phyloP scores from a whole-genome alignment of 2,888 invertebrate genomes.

The Conomelus anceps region DNA sequence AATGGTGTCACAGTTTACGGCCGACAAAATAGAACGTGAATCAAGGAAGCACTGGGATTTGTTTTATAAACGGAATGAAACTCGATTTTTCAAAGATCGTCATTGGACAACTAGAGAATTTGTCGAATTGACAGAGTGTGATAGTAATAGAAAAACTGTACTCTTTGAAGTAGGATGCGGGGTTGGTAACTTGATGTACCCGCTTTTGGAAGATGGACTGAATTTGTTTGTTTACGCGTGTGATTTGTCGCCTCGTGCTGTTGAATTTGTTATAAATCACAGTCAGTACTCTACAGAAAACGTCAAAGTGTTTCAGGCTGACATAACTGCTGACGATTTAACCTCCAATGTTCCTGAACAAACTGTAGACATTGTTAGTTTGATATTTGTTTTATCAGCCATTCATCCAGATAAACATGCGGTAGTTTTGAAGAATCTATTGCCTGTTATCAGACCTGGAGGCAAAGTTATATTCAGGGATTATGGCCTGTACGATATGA shows the following conservation, averaged over 20 bases:
- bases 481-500: slow-evolving; percentile 93
- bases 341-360: slow-evolving; percentile 43
- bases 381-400: slow-evolving; percentile 93
- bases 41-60: slow-evolving; percentile 91
- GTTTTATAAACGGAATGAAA: slow-evolving; percentile 92
- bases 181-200: slow-evolving; percentile 94
- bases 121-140: slow-evolving; percentile 62
- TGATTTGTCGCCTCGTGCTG: slow-evolving; percentile 86
- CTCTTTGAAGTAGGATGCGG: slow-evolving; percentile 89
- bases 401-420: slow-evolving; percentile 80
- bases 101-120: slow-evolving; percentile 97
- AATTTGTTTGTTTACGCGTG: slow-evolving; percentile 76
- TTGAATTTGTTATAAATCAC: slow-evolving; percentile 70
- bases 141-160: slow-evolving; percentile 45
- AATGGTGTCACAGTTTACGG: slow-evolving; percentile 64
- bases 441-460: slow-evolving; percentile 58
- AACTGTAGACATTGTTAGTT: slow-evolving; percentile 70
- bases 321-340: slow-evolving; percentile 54
- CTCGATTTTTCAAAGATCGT: slow-evolving; percentile 88
- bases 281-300: slow-evolving; percentile 56
- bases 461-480: slow-evolving; percentile 84
- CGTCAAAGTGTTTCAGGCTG: slow-evolving; percentile 76
- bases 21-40: slow-evolving; percentile 68
- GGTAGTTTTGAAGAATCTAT: slow-evolving; percentile 57
- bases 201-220: slow-evolving; percentile 71